phyloP scores from a whole-genome alignment of 2,113 vertebrate genomes.

The Astur gentilis region DNA sequence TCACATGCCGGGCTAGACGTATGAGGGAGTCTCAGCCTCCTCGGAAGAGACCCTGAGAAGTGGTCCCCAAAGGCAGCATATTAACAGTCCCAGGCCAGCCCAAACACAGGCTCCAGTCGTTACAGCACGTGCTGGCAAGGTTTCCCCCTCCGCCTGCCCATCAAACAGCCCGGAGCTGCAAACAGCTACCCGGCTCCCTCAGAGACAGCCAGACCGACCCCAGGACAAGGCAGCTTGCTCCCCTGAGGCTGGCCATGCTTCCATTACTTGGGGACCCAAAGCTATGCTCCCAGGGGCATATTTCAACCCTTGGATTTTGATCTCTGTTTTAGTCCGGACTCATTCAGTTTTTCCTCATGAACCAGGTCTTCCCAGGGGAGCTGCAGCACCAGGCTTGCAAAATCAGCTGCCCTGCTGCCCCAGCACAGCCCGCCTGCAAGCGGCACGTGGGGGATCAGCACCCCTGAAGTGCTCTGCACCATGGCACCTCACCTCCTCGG shows the following conservation, averaged over 20 bases:
- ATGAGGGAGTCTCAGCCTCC: neutral
- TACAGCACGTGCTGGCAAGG: rapidly evolving
- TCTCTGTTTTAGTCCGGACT: neutral
- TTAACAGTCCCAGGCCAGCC: neutral
- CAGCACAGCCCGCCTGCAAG: neutral
- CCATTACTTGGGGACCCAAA: neutral
- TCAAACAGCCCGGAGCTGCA: neutral
- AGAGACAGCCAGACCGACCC: neutral
- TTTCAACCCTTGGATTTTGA: neutral
- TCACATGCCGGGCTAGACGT: neutral
- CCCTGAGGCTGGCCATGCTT: neutral
- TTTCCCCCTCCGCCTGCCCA: neutral
- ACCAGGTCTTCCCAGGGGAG: neutral
- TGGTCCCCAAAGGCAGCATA: neutral
- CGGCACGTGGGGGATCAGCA: rapidly evolving
- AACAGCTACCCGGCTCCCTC: neutral
- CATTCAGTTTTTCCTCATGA: neutral
- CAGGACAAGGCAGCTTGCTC: neutral
- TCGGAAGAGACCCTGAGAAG: neutral
- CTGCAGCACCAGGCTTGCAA: neutral
- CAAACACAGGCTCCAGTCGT: neutral
- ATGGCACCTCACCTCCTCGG: neutral
- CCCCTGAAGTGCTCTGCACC: neutral
- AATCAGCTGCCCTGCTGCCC: neutral
- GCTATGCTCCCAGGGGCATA: neutral